Base-by-base conservation (phyloP, 2,797 vertebrate genomes). In the Chloroceryle amazona region DNA sequence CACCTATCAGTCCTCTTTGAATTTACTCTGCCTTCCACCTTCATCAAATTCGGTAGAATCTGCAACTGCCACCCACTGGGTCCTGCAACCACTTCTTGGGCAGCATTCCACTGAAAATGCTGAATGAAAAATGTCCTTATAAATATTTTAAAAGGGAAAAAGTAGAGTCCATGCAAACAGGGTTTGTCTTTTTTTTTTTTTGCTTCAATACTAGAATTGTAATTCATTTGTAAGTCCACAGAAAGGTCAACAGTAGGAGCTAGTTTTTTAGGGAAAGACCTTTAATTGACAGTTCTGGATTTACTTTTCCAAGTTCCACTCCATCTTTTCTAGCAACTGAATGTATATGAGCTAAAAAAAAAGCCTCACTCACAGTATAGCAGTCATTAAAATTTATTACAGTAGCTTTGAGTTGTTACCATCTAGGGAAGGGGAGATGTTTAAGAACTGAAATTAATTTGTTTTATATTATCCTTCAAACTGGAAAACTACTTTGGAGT, bases 361-460 rank as follows among this genome's bases (percentile, higher is more conserved):
- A 86, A 83, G 31, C 0, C 10, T 68, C 62, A 65, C n/a, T 51
- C 33, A 70, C 3, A 82, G 33, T 60, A 90, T 47, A 81, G 37
- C 41, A 80, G 47, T 84, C 78, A 82, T 71, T 80, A 90, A 63
- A 76, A 86, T 95, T 96, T 90, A 90, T 85, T 92, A 37, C 14
- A 75, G 75, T 39, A 87, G 55, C 67, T 91, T 84, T 94, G 80
- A 94, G 47, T 76, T 11, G 15, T 79, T 95, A 68, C 80, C 82
- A 86, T 90, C 51, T 90, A 96, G 62, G 88, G 93, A 80, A 92
- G 37, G 18, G 41, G 31, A 82, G 67, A 95, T 63, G 49, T 37
- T 90, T 94, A 70, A 92, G 93, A 92, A 80, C 78, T 61, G 41
- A 90, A 96, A 92, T 96, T 91, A 91, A 94, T 96, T 94, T 92